Conservation (phyloP, 2,113 vertebrate species). For the Cavia porcellus region DNA sequence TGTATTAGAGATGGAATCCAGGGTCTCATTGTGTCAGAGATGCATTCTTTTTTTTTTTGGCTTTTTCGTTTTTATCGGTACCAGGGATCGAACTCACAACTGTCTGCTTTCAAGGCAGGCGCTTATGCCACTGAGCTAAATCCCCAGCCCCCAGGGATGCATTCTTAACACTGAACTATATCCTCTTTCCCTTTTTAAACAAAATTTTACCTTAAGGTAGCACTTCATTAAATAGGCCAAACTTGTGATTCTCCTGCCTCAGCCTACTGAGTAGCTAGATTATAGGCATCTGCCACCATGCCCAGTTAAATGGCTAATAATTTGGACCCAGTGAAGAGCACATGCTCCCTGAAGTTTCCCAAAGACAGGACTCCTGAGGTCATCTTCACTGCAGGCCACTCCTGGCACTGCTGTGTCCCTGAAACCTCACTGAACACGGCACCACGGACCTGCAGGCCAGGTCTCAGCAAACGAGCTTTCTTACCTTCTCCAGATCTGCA, state of each 20-base stretch:
- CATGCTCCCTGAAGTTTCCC: not conserved
- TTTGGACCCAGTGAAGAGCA: not conserved
- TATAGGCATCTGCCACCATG: not conserved
- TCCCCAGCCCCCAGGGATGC: not conserved
- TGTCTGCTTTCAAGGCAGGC: no score
- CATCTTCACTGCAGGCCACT: not conserved
- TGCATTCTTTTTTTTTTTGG: no score
- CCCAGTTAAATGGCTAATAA: not conserved
- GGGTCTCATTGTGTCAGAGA: not conserved
- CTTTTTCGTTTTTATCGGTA: no score
- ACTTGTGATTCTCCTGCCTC: not conserved
- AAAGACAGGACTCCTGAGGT: not conserved
- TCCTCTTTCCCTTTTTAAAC: not conserved
- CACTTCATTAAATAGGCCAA: not conserved
- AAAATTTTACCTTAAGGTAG: not conserved
- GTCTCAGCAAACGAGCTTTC: not conserved
- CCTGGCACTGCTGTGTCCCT: not conserved
- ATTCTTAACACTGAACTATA: not conserved
- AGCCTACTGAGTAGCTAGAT: not conserved
- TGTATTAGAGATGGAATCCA: not conserved
- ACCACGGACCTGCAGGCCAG: not conserved
- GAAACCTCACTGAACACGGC: not conserved
- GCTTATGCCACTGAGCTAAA: no score
- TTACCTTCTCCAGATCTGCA: slow-evolving; percentile 98
- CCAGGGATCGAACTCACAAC: no score